Evolutionary conservation across 1,140 invertebrate genomes (phyloP), one percentile per base, ranked within the genome.

Genomic region (Chironomus tepperi): DNA sequence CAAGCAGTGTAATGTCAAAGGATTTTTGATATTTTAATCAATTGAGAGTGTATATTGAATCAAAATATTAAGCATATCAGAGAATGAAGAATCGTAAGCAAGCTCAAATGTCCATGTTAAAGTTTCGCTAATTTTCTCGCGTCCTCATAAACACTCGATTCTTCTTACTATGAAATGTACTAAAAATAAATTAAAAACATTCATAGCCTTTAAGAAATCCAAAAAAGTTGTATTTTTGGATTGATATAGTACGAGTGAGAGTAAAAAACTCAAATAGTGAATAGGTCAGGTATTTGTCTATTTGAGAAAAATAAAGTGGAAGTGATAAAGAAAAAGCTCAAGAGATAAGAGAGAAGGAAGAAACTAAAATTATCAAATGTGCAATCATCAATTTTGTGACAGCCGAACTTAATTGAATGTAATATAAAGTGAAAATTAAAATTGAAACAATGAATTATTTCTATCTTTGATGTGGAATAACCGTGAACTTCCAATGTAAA

Each of bases 131-230:
- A 12, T 57, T 57, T 57, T 57, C n/a, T 57, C 47, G n/a, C 12
- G 47, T 12, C 8, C 8, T 1, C 12, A 15, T 15, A 57, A 57
- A 57, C 12, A 57, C 47, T 57, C 24, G n/a, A 12, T 57, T 57
- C 47, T 57, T 57, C n/a, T 57, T n/a, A 57, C 47, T n/a, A 34
- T 34, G 47, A 57, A n/a, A n/a, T 57, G 47, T 57, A 57, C 47
- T 57, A 57, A 57, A 57, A 57, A 57, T 57, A 57, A 57, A 57
- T 57, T 57, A 15, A 57, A 57, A 57, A 57, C 47, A 57, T 57
- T 57, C 12, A n/a, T 5, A 57, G 47, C 47, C 47, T 57, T 57
- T 5, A 57, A 57, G 47, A 57, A 57, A 57, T 57, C 47, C 12
- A 57, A 57, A 57, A 57, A 57, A 57, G 47, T 57, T 12, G n/a